Conservation (phyloP, 1,140 invertebrate genomes). For the Sesamia nonagrioides region DNA sequence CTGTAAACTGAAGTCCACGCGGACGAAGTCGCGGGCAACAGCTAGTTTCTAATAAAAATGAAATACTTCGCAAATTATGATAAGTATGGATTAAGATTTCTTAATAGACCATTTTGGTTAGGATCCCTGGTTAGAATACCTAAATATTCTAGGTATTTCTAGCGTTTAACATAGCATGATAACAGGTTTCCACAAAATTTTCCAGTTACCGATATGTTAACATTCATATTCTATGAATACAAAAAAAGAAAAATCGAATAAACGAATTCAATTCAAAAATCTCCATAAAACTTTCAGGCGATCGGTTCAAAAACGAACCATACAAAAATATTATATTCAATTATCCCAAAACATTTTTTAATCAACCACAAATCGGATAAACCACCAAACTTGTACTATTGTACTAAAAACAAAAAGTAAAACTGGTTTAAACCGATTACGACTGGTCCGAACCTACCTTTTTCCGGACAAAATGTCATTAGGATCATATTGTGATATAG, state of each 20-base stretch:
- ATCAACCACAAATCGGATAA: background rate
- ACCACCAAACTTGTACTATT: constrained; percentile 1
- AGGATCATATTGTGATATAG: background rate
- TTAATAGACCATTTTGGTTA: too few species aligned
- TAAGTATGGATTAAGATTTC: too few species aligned
- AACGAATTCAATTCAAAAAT: background rate
- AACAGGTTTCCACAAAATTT: too few species aligned
- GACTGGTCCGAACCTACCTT: background rate
- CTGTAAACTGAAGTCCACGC: too few species aligned
- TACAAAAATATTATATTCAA: background rate
- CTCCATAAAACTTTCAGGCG: background rate
- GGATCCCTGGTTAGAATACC: too few species aligned
- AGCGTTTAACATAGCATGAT: too few species aligned
- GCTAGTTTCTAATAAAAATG: too few species aligned
- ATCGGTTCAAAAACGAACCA: background rate
- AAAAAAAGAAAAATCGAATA: background rate
- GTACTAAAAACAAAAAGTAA: constrained; percentile 21
- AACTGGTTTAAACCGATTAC: constrained; percentile 34
- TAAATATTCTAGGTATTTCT: too few species aligned
- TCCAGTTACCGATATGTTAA: too few species aligned
- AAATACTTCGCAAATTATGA: too few species aligned
- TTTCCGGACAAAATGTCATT: constrained; percentile 25
- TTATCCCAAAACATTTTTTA: background rate
- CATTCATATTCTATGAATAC: background rate
- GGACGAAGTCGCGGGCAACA: too few species aligned